Evolutionary conservation across 1,140 invertebrate genomes (phyloP).

Genomic region (Solenopsis fugax): DNA sequence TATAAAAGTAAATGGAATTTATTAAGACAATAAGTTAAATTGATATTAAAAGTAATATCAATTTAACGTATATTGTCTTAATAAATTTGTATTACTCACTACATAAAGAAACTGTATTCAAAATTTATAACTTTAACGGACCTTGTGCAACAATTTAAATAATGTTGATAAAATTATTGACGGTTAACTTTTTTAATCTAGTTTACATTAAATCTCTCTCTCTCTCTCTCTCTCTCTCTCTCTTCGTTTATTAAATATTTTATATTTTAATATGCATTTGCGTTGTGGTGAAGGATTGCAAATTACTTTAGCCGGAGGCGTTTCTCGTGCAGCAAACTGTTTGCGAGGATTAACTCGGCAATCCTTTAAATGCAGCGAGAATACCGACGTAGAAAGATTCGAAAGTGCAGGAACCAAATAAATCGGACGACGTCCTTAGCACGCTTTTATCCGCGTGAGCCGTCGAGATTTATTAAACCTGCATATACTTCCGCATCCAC

Average conservation of each 20-base stretch:
- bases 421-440: conserved; percentile 70
- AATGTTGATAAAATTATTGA: neutral
- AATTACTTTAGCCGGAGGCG: conserved; percentile 36
- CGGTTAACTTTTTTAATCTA: conserved; percentile 22
- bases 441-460: conserved; percentile 68
- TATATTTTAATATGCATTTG: conserved; percentile 51
- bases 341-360: conserved; percentile 68
- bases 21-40: no score
- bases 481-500: conserved; percentile 51
- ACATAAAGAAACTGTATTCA: neutral
- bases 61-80: neutral
- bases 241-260: conserved; percentile 36
- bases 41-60: neutral
- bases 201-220: neutral
- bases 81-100: neutral
- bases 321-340: conserved; percentile 44
- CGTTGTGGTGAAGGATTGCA: conserved; percentile 33
- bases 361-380: conserved; percentile 70
- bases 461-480: conserved; percentile 74
- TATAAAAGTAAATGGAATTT: no score
- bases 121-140: neutral
- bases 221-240: conserved; percentile 1
- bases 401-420: conserved; percentile 62
- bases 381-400: conserved; percentile 60
- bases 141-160: neutral